A percentile compares a stretch with the other conserved stretches of the same genome.
These are phyloP conservation scores for Drosophila suzukii DNA, from an alignment of 1,140 invertebrate genomes.

Conservation along the genomic window DNA sequence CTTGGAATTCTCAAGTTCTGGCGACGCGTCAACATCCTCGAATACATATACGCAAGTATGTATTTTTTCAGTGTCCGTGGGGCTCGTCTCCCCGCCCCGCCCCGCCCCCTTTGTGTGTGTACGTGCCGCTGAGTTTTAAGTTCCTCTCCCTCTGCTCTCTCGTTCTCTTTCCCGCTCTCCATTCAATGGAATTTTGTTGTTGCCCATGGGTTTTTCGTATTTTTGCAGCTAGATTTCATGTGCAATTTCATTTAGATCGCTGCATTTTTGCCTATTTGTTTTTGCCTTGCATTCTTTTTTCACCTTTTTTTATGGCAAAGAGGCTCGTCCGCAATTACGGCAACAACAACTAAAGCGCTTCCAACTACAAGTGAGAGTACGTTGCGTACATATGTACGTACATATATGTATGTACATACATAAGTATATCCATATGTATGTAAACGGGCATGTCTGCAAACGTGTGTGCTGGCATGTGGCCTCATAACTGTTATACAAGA, in stretches of 20 bases:
- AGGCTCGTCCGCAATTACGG: slow-evolving; percentile 40
- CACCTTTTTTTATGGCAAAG: slow-evolving; percentile 15
- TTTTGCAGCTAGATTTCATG: slow-evolving; percentile 22
- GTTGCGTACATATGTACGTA: slow-evolving; percentile 3
- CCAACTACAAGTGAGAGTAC: slow-evolving; percentile 10
- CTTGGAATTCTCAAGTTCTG: slow-evolving; percentile 29
- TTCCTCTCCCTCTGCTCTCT: slow-evolving; percentile 10
- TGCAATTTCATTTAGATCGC: slow-evolving; percentile 12
- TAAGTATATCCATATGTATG: not conserved
- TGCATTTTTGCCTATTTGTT: slow-evolving; percentile 5
- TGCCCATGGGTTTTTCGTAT: slow-evolving; percentile 34
- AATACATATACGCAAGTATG: slow-evolving; percentile 4
- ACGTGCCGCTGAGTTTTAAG: slow-evolving; percentile 34
- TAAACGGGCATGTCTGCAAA: slow-evolving; percentile 12
- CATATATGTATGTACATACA: not conserved
- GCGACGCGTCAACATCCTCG: slow-evolving; percentile 44
- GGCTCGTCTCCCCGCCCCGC: slow-evolving; percentile 59
- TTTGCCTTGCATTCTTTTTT: slow-evolving; percentile 4
- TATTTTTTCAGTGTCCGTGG: slow-evolving; percentile 58
- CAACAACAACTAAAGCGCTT: slow-evolving; percentile 15
- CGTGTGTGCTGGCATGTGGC: slow-evolving; percentile 37
- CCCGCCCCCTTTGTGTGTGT: slow-evolving; percentile 13
- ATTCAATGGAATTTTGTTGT: slow-evolving; percentile 59
- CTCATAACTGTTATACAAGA: slow-evolving; percentile 48
- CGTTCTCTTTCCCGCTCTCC: slow-evolving; percentile 4